Base-by-base conservation (phyloP, 2,888 invertebrate species). In the Hypena proboscidalis region DNA sequence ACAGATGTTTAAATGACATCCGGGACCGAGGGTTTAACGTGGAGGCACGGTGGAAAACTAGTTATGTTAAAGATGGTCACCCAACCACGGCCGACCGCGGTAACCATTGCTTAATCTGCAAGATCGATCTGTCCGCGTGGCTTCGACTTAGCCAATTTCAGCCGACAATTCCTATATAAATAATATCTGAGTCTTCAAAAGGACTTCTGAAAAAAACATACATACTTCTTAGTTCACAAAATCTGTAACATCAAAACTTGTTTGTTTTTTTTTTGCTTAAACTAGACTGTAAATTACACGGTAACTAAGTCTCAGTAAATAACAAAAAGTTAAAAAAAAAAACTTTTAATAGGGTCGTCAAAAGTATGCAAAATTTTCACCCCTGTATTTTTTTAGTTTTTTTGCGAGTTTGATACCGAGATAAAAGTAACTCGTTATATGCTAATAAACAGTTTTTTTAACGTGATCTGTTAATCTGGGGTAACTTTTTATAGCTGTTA, bases 281-380 rank as follows among this genome's bases (percentile, higher is more conserved):
- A 53, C 53, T 20, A 43, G 58, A 62, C 51, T 74, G 78, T 80
- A 81, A 83, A 83, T 81, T 82, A 81, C 70, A 82, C 77, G 81
- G 75, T 80, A 76, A 75, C 53, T 78, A 70, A 70, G 53, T 47
- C 38, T 32, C 40, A 49, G 51, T 61, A 52, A 52, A 50, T 8
- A 27, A 9, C 11, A 26, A 10, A 55, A 51, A 51, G 49, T n/a
- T n/a, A n/a, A 45, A 35, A 13, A 32, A 70, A 53, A 46, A 32
- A 47, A 49, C 23, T 44, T 64, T 64, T 55, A 61, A 49, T 51
- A 22, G 30, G 35, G 42, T 34, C n/a, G 32, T 51, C 59, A 66
- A 69, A 63, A 62, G 62, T 58, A 70, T 70, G 71, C 66, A 64
- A 70, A 72, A 51, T 49, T 30, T 23, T 13, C 36, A 55, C 53